A percentile compares a stretch with the other conserved stretches of the same genome.
Evolutionary conservation across 1,140 invertebrate species (phyloP).

Genomic region (Tribolium castaneum): DNA sequence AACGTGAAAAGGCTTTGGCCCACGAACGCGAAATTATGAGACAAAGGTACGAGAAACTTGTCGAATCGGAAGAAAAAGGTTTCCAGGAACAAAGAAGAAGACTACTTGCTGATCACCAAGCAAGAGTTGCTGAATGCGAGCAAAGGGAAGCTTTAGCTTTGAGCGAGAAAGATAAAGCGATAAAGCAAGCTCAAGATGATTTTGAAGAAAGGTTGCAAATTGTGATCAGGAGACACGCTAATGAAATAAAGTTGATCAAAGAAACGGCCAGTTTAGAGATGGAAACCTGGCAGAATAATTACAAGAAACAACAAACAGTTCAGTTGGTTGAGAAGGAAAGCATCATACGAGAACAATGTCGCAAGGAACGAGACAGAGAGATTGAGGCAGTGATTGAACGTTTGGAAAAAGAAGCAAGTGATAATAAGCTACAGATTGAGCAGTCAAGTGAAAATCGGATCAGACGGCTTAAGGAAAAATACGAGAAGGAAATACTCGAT

Average conservation of each 20-base stretch:
- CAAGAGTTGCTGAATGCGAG: slow-evolving; percentile 65
- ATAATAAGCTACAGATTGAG: slow-evolving; percentile 66
- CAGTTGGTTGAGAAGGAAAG: slow-evolving; percentile 70
- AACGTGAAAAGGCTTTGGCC: slow-evolving; percentile 66
- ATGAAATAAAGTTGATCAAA: slow-evolving; percentile 68
- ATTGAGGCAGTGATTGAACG: slow-evolving; percentile 74
- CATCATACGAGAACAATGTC: slow-evolving; percentile 70
- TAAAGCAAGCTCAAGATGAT: slow-evolving; percentile 65
- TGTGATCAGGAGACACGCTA: slow-evolving; percentile 62
- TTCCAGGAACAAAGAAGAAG: slow-evolving; percentile 68
- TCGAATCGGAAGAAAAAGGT: slow-evolving; percentile 67
- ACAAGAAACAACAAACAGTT: slow-evolving; percentile 68
- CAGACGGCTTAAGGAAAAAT: slow-evolving; percentile 77
- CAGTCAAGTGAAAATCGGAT: slow-evolving; percentile 71
- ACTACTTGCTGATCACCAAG: slow-evolving; percentile 65
- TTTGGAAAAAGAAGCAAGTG: slow-evolving; percentile 70
- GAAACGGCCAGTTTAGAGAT: slow-evolving; percentile 69
- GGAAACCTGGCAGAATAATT: slow-evolving; percentile 68
- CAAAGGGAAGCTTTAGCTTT: slow-evolving; percentile 62
- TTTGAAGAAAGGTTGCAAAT: slow-evolving; percentile 65
- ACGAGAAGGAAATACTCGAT: slow-evolving; percentile 75
- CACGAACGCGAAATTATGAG: slow-evolving; percentile 67
- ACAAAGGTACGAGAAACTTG: slow-evolving; percentile 67
- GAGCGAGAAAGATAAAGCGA: slow-evolving; percentile 62
- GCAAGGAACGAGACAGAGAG: slow-evolving; percentile 73